Base-by-base conservation (phyloP, 2,113 vertebrate species). In the Gymnorhina tibicen region DNA sequence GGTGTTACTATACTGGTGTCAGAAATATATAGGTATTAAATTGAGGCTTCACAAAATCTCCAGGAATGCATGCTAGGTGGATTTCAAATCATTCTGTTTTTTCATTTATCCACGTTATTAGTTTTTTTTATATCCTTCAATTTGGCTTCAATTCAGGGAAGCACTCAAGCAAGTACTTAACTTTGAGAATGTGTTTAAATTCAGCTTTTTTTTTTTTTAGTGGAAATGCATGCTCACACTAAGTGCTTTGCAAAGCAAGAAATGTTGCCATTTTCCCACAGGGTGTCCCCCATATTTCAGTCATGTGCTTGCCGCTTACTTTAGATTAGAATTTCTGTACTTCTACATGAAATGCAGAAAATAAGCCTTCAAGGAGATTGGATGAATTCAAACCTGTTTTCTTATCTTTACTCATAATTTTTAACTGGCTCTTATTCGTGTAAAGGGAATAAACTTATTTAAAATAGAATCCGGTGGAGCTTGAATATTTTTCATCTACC, bases 221-320 rank as follows among this genome's bases (percentile, higher is more conserved):
- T 69, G 23, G 52, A 82, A 83, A 70, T 1, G 1, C 23, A 63
- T 33, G 6, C 47, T 72, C 2, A 47, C 0, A 0, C 7, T 72
- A 59, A 67, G 17, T 39, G 35, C 33, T 93, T 83, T 92, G 35
- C 47, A 83, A 72, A 68, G 39, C 16, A 68, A 74, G 35, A 86
- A 44, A 32, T 18, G 4, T 67, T 82, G 8, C 32, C 41, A 22
- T 75, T 78, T 85, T 78, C 35, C 16, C 33, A 50, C 8, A 39
- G 15, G 4, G 6, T 77, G 22, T 64, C 26, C 59, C 27, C 18
- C 23, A n/a, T 77, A 56, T 93, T 77, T 83, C 74, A 87, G 19
- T 37, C 10, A 64, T n/a, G 17, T 58, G 4, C n/a, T 81, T 70
- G 5, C 4, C n/a, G 69, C 10, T 41, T 88, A 63, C 7, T 88